phyloP scores from a whole-genome alignment of 2,113 vertebrate genomes.

The Poeciliopsis turrubarensis region DNA sequence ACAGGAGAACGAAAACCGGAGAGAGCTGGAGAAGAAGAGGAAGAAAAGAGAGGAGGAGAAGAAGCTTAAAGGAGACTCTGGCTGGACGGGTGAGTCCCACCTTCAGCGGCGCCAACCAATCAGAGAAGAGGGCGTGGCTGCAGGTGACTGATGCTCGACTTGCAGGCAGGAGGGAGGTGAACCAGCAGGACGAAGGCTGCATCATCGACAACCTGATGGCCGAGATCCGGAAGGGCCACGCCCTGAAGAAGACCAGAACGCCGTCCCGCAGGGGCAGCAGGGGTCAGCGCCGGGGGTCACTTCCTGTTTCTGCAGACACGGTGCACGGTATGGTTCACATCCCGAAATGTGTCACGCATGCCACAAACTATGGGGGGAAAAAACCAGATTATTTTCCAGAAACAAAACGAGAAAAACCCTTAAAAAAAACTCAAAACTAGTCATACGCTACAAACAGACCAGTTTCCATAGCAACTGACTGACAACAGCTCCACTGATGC shows the following conservation, averaged over 20 bases:
- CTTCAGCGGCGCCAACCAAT: background rate
- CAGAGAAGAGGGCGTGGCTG: background rate
- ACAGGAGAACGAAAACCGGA: constrained; percentile 41
- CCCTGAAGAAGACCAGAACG: constrained; percentile 39
- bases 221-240: constrained; percentile 54
- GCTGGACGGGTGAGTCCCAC: constrained; percentile 41
- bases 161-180: constrained; percentile 40
- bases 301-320: too few relatives aligned
- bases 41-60: constrained; percentile 39
- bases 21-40: constrained; percentile 45
- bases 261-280: background rate
- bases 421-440: too few relatives aligned
- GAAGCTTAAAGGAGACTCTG: constrained; percentile 32
- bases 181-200: constrained; percentile 27
- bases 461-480: too few relatives aligned
- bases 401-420: too few relatives aligned
- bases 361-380: too few relatives aligned
- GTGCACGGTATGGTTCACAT: too few relatives aligned
- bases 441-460: too few relatives aligned
- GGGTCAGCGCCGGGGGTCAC: background rate
- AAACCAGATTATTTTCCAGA: too few relatives aligned
- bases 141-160: background rate
- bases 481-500: too few relatives aligned
- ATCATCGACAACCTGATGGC: constrained; percentile 63
- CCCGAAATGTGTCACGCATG: too few relatives aligned